phyloP scores from a whole-genome alignment of 2,888 invertebrate genomes.

The Synanthedon vespiformis region DNA sequence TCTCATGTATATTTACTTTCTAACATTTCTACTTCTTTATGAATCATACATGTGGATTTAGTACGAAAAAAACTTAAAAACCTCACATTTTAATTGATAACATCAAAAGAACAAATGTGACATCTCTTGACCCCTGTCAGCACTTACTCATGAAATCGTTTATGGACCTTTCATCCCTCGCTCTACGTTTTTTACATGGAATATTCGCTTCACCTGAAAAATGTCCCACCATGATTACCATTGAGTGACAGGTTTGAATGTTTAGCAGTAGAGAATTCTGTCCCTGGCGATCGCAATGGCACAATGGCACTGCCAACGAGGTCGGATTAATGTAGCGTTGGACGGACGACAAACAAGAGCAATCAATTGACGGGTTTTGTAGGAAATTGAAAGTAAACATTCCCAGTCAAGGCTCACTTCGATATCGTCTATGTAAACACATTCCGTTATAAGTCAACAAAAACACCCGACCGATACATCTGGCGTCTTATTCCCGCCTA shows the following conservation, averaged over 20 bases:
- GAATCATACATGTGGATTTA: no score
- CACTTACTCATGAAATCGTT: not conserved
- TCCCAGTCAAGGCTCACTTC: conserved; percentile 6
- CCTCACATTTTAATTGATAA: no score
- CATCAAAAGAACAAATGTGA: not conserved
- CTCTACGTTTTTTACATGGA: conserved; percentile 11
- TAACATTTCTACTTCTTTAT: no score
- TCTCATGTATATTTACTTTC: no score
- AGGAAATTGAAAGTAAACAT: conserved; percentile 43
- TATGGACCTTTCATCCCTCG: conserved; percentile 38
- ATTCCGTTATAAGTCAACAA: not conserved
- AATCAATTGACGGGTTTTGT: conserved; percentile 24
- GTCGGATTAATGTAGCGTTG: not conserved
- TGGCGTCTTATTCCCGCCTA: not conserved
- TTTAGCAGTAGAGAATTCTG: no score
- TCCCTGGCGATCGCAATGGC: no score
- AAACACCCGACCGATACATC: not conserved
- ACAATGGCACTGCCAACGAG: not conserved
- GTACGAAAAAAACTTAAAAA: no score
- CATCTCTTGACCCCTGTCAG: not conserved
- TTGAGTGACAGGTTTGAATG: no score
- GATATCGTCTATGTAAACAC: not conserved
- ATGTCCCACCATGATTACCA: no score
- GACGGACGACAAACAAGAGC: conserved; percentile 19
- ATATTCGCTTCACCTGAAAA: no score